Evolutionary conservation across 2,888 invertebrate genomes (phyloP).

Genomic region (Cerastis leucographa): DNA sequence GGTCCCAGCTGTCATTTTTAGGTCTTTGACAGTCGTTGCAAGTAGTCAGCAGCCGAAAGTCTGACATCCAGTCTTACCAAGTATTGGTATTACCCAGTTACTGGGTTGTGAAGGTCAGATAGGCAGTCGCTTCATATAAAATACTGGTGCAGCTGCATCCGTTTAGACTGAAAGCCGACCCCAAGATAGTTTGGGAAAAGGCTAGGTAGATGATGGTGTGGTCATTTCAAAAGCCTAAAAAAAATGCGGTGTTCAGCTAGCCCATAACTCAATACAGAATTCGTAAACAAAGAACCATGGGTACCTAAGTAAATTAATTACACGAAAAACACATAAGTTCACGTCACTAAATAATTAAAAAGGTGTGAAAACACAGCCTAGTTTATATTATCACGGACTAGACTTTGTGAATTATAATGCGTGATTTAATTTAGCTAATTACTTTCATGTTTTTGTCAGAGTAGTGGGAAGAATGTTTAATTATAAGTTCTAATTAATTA

Average conservation of each 20-base stretch:
- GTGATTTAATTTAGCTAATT: constrained; percentile 62
- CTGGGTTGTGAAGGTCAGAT: too few relatives aligned
- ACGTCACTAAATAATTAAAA: constrained; percentile 51
- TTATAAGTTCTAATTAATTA: constrained; percentile 44
- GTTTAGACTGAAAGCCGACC: too few relatives aligned
- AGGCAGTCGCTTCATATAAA: too few relatives aligned
- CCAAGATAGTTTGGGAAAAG: too few relatives aligned
- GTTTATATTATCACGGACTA: constrained; percentile 30
- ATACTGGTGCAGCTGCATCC: too few relatives aligned
- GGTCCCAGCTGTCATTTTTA: too few relatives aligned
- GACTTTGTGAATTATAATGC: constrained; percentile 30
- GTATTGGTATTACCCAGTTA: too few relatives aligned
- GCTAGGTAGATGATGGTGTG: too few relatives aligned
- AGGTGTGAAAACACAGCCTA: constrained; percentile 45
- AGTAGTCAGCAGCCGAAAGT: too few relatives aligned
- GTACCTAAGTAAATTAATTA: constrained; percentile 14
- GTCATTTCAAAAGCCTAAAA: not conserved
- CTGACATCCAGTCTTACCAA: too few relatives aligned
- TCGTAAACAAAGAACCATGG: constrained; percentile 19
- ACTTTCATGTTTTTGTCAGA: constrained; percentile 26
- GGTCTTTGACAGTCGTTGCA: too few relatives aligned
- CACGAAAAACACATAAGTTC: constrained; percentile 10
- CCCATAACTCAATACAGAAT: constrained; percentile 15
- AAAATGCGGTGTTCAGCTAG: not conserved
- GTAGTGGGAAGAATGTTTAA: constrained; percentile 4